Base-by-base conservation (phyloP, 1,140 invertebrate species). In the Chrysopa pallens region DNA sequence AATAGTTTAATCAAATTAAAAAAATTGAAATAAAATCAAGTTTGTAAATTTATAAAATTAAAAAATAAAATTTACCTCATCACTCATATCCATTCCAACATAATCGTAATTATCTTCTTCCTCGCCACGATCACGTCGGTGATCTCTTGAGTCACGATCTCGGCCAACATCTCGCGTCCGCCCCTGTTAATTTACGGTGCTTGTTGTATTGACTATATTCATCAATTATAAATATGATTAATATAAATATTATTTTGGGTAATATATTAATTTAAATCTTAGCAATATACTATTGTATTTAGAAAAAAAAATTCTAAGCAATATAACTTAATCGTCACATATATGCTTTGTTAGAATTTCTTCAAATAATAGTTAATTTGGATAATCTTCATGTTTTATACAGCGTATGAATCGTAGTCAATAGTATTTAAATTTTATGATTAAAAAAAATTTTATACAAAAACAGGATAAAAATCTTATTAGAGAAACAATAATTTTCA, bases 71-170 rank as follows among this genome's bases (percentile, higher is more conserved):
- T n/a, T 54, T 72, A 72, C 69, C 68, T 72, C 69, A 60, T 72
- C 69, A 60, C 68, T 72, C 59, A 70, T 62, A 50, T 70, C 68
- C 68, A 72, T 70, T 54, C 66, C 66, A 17, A 70, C 67, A 38
- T 67, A 63, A 43, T 70, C 68, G 42, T 70, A 72, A 45, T 70
- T 72, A 9, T 57, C 61, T 44, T 70, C 69, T 9, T 40, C 45
- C 36, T 53, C 12, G 29, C 44, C n/a, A n/a, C n/a, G n/a, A n/a
- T n/a, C n/a, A n/a, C n/a, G n/a, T n/a, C n/a, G 13, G n/a, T 17
- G 39, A 37, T 12, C 8, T 12, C 33, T 13, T 40, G 12, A 14
- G 29, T 27, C 17, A 23, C 23, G 9, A 41, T 14, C 12, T 36
- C 17, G 33, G 44, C 15, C 11, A 37, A 8, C 43, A 39, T 33